phyloP scores from a whole-genome alignment of 2,113 vertebrate species.

The Eubucco bourcierii region DNA sequence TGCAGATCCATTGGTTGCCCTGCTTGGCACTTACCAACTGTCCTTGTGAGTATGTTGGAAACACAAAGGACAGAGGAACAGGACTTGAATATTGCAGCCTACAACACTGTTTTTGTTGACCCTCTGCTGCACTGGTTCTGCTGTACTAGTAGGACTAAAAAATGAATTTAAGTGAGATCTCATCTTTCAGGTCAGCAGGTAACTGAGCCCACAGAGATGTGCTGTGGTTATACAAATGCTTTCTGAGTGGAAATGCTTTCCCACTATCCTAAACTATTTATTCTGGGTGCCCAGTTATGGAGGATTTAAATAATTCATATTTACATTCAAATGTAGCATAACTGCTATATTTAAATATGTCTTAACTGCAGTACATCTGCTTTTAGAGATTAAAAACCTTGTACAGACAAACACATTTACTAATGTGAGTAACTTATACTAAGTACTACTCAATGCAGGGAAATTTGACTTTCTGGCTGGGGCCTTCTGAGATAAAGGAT shows the following conservation, averaged over 20 bases:
- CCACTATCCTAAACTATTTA: not conserved
- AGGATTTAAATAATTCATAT: not conserved
- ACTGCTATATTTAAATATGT: not conserved
- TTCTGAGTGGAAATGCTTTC: not conserved
- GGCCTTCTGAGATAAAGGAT: not conserved
- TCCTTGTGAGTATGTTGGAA: rapidly evolving
- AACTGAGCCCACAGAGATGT: not conserved
- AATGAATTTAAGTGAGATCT: not conserved
- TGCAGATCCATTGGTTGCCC: rapidly evolving
- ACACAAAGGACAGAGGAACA: not conserved
- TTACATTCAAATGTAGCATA: not conserved
- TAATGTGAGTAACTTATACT: not conserved
- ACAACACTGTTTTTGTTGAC: not conserved
- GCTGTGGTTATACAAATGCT: not conserved
- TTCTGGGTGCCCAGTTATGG: not conserved
- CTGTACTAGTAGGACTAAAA: not conserved
- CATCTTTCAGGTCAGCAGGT: not conserved
- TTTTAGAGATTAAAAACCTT: not conserved
- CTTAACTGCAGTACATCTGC: not conserved
- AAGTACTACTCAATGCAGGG: not conserved
- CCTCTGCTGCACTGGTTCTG: not conserved
- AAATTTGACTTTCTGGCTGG: not conserved
- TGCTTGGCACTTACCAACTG: rapidly evolving
- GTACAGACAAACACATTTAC: not conserved
- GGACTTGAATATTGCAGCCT: not conserved